A percentile compares a stretch with the other conserved stretches of the same genome.
phyloP scores from a whole-genome alignment of 23 tunicate species.

The Styela plicata region DNA sequence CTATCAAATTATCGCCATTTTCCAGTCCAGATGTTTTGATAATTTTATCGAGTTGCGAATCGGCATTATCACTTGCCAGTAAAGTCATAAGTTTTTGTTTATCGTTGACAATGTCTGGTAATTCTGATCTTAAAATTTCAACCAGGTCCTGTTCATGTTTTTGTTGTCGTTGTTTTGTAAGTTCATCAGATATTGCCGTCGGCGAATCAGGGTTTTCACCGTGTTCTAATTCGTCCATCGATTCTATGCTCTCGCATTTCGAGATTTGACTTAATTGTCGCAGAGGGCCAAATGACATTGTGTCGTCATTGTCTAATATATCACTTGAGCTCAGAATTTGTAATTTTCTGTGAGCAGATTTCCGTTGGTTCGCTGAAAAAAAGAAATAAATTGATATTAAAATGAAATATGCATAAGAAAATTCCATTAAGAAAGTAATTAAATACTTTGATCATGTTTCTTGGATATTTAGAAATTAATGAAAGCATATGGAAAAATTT shows the following conservation, averaged over 20 bases:
- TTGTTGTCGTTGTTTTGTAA: not conserved
- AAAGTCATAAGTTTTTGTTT: conserved; percentile 16
- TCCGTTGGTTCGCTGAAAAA: not conserved
- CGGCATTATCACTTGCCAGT: conserved; percentile 6
- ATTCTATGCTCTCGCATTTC: not conserved
- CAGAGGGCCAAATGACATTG: not conserved
- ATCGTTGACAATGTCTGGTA: conserved; percentile 17
- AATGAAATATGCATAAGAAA: not conserved
- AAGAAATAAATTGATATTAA: not conserved
- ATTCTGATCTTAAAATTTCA: conserved; percentile 9
- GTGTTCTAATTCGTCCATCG: not conserved
- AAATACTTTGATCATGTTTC: not conserved
- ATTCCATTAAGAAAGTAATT: not conserved
- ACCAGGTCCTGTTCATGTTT: not conserved
- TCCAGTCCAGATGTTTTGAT: not conserved
- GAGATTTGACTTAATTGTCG: not conserved
- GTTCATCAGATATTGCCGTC: conserved; percentile 6
- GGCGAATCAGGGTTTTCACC: not conserved
- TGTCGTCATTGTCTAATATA: not conserved
- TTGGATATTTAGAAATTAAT: not conserved
- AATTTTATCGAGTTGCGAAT: conserved; percentile 17
- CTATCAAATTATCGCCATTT: not conserved
- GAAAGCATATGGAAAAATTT: not conserved
- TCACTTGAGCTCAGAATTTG: conserved; percentile 24
- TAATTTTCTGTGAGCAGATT: conserved; percentile 18